Percentiles rank a stretch among this genome's conserved stretches.
phyloP scores from a whole-genome alignment of 2,888 invertebrate genomes.

The Deroplatys truncata region DNA sequence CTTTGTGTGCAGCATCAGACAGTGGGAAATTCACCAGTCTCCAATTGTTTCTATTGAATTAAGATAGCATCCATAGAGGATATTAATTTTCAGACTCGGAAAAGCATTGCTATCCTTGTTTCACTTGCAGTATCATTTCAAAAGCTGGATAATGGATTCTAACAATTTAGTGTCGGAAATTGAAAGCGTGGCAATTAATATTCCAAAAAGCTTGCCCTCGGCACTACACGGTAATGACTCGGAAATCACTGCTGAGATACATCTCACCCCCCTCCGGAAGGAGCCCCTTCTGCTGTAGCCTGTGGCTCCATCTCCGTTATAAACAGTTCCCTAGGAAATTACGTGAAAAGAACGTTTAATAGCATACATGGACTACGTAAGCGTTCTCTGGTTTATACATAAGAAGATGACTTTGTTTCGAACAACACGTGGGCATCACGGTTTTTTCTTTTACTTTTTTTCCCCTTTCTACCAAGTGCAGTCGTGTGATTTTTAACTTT shows the following conservation, averaged over 20 bases:
- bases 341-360: neutral
- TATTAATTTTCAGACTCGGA: neutral
- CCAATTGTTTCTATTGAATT: neutral
- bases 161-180: slow-evolving; percentile 5
- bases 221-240: neutral
- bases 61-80: neutral
- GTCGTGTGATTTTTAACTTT: too few relatives aligned
- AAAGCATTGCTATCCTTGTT: neutral
- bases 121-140: neutral
- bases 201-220: neutral
- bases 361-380: neutral
- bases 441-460: too few relatives aligned
- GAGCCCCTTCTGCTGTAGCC: neutral
- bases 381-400: too few relatives aligned
- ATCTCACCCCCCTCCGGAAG: neutral
- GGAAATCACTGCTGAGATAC: slow-evolving; percentile 3
- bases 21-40: neutral
- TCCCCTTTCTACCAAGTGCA: too few relatives aligned
- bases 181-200: slow-evolving; percentile 10
- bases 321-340: neutral
- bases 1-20: too few relatives aligned
- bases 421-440: too few relatives aligned
- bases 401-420: too few relatives aligned
- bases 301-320: neutral
- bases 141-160: slow-evolving; percentile 3